Conservation (phyloP, 92 coral and sea anemone genomes). For the Palythoa grandis region DNA sequence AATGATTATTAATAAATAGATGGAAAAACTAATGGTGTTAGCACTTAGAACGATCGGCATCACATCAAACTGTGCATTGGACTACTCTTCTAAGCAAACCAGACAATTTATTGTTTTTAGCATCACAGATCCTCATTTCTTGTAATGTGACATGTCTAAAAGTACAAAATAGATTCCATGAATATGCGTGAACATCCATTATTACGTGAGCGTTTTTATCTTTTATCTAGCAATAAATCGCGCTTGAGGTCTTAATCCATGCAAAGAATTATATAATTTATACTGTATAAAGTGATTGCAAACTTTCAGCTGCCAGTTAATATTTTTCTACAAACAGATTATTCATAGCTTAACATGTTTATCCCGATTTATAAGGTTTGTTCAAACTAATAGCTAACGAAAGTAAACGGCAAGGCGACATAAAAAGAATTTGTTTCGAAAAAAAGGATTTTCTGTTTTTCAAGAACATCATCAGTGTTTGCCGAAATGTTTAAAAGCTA, state of each 20-base stretch:
- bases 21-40: background rate
- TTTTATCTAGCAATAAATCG: background rate
- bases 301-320: slow-evolving; percentile 15
- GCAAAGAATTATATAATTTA: background rate
- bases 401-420: background rate
- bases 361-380: background rate
- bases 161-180: background rate
- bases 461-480: background rate
- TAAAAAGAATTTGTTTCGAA: background rate
- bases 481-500: background rate
- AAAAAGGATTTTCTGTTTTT: background rate
- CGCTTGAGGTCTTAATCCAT: background rate
- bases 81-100: background rate
- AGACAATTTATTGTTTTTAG: slow-evolving; percentile 1
- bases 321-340: slow-evolving; percentile 12
- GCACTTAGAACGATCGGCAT: background rate
- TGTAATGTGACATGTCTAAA: background rate
- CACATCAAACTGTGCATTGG: background rate
- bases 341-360: background rate
- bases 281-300: background rate
- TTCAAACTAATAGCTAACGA: background rate
- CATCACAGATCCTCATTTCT: background rate
- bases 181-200: background rate
- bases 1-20: background rate
- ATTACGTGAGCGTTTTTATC: background rate